Evolutionary conservation across 2,888 invertebrate species (phyloP).

Genomic region (Biston stratarius): DNA sequence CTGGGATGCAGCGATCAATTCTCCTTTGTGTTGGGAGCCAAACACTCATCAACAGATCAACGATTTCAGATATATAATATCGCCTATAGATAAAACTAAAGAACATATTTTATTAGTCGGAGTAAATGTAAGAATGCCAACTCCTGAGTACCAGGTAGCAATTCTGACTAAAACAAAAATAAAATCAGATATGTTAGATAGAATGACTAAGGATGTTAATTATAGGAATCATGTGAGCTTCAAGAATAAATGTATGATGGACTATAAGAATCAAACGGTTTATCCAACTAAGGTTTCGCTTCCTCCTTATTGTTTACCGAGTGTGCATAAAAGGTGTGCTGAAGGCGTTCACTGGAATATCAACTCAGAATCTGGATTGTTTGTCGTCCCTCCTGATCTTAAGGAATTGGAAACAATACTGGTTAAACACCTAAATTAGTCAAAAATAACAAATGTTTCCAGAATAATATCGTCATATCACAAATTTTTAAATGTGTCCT

Average conservation of each 20-base stretch:
- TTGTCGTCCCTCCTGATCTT: background rate
- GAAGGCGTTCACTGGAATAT: background rate
- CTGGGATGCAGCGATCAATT: background rate
- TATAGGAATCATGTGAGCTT: background rate
- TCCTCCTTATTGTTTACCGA: background rate
- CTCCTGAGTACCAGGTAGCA: background rate
- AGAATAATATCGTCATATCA: too few relatives aligned
- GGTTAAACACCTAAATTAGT: background rate
- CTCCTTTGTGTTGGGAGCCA: background rate
- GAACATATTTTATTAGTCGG: background rate
- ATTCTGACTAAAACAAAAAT: background rate
- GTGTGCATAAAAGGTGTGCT: background rate
- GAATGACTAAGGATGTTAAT: background rate
- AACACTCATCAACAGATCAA: background rate
- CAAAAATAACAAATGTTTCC: too few relatives aligned
- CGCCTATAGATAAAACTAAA: background rate
- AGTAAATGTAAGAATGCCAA: background rate
- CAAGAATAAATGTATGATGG: background rate
- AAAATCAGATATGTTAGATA: background rate
- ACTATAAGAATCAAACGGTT: background rate
- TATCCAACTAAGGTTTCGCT: background rate
- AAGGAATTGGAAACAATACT: background rate
- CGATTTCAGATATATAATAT: background rate
- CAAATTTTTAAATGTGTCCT: too few relatives aligned
- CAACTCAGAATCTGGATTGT: background rate